These are phyloP conservation scores for Motacilla alba DNA, from an alignment of 2,113 vertebrate genomes.

Conservation along the genomic window DNA sequence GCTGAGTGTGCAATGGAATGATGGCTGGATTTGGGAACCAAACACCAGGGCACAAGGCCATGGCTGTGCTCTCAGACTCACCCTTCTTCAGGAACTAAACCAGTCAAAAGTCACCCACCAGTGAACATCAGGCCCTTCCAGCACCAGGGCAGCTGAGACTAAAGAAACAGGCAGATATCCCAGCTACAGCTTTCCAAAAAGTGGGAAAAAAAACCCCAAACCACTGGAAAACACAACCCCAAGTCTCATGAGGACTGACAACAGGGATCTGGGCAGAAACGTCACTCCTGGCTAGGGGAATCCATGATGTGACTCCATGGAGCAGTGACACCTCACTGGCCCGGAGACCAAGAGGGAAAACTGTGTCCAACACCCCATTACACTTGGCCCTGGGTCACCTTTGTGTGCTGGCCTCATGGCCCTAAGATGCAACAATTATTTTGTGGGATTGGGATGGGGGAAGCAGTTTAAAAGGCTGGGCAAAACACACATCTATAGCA, in stretches of 20 bases:
- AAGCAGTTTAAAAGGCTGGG: background rate
- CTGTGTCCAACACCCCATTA: background rate
- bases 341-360: background rate
- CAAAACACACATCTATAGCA: background rate
- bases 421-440: background rate
- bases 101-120: background rate
- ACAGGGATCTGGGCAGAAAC: background rate
- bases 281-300: background rate
- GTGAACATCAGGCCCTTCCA: background rate
- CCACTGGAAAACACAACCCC: background rate
- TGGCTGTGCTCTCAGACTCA: background rate
- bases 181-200: background rate
- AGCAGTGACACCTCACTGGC: background rate
- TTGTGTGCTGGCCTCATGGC: background rate
- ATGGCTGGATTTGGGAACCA: background rate
- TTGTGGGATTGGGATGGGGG: background rate
- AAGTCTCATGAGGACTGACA: background rate
- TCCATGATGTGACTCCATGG: background rate
- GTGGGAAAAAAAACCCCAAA: background rate
- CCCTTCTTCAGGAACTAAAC: background rate
- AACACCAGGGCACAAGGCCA: background rate
- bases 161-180: background rate
- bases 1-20: background rate
- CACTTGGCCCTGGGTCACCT: background rate
- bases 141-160: background rate